Evolutionary conservation across 2,113 vertebrate genomes (phyloP).

Genomic region (Promerops cafer): DNA sequence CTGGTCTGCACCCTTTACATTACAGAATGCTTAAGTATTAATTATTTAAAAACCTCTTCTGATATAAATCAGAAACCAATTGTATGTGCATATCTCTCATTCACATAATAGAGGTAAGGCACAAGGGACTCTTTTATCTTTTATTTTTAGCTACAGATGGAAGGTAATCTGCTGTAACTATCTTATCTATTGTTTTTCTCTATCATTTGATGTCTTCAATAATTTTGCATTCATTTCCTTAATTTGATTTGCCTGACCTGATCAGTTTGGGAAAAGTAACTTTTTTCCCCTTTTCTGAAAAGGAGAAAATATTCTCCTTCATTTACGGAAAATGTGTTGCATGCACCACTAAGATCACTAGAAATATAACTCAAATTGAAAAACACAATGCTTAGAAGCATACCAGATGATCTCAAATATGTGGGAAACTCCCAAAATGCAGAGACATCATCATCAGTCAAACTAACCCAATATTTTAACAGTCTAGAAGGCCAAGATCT

Average conservation of each 20-base stretch:
- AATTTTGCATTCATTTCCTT: neutral
- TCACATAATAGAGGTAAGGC: neutral
- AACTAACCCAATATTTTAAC: neutral
- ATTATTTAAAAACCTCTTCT: neutral
- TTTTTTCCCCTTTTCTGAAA: neutral
- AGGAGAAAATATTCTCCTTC: neutral
- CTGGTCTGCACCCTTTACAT: neutral
- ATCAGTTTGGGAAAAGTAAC: neutral
- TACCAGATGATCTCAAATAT: neutral
- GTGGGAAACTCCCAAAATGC: neutral
- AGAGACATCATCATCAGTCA: neutral
- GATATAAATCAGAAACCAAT: neutral
- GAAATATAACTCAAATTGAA: neutral
- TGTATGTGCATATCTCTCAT: fast-evolving
- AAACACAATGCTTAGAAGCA: neutral
- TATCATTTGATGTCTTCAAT: neutral
- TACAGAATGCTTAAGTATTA: neutral
- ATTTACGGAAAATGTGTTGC: neutral
- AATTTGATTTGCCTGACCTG: neutral
- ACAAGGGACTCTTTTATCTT: neutral
- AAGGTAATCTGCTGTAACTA: neutral
- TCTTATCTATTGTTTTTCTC: neutral
- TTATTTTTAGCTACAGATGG: neutral
- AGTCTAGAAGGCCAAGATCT: neutral
- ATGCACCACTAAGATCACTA: neutral